Percentiles rank a stretch among this genome's conserved stretches.
phyloP scores from a whole-genome alignment of 2,113 vertebrate genomes.

The Zapornia atra region DNA sequence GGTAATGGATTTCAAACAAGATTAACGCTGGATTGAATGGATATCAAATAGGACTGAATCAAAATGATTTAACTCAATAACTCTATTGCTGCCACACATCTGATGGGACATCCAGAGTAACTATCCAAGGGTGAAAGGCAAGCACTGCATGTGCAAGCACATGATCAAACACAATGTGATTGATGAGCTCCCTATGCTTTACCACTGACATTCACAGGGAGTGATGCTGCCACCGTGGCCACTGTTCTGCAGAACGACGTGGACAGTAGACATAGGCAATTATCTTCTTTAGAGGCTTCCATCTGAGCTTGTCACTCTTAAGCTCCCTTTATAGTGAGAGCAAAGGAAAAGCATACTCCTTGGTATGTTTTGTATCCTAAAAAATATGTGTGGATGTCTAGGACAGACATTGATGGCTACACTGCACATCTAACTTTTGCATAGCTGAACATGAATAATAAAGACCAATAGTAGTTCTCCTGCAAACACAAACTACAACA shows the following conservation, averaged over 20 bases:
- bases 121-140: neutral
- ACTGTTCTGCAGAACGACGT: neutral
- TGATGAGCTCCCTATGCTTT: neutral
- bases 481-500: neutral
- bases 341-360: neutral
- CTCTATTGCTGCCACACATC: neutral
- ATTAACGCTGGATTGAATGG: neutral
- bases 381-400: neutral
- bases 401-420: neutral
- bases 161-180: rapidly evolving
- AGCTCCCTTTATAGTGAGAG: neutral
- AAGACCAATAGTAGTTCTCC: neutral
- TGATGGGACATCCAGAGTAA: neutral
- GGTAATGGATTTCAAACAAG: neutral
- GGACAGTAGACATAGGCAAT: neutral
- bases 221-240: neutral
- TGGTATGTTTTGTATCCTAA: neutral
- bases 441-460: neutral
- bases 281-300: neutral
- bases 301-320: neutral
- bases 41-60: neutral
- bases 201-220: neutral
- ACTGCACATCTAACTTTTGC: neutral
- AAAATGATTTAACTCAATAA: neutral
- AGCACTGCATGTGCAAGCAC: neutral